Percentiles rank a stretch among this genome's conserved stretches.
These are phyloP conservation scores for Thamnaconus septentrionalis DNA, from an alignment of 2,113 vertebrate species.

Conservation along the genomic window DNA sequence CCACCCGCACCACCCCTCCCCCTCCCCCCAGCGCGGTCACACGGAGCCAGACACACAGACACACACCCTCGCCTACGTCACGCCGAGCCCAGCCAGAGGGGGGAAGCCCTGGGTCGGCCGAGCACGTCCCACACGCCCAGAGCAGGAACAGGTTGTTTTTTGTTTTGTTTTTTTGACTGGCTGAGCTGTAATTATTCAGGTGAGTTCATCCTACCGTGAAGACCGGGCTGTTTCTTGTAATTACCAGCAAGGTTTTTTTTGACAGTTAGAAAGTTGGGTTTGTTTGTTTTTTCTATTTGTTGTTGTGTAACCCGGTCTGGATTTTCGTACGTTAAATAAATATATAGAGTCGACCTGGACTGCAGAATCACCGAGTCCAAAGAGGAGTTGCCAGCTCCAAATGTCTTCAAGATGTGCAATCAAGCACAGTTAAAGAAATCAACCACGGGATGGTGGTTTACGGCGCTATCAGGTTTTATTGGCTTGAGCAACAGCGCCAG, in stretches of 20 bases:
- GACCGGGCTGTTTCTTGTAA: neutral
- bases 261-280: neutral
- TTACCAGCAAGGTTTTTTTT: neutral
- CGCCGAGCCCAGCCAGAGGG: conserved; percentile 34
- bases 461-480: no score
- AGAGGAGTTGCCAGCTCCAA: no score
- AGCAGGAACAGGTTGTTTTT: neutral
- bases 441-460: no score
- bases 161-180: conserved; percentile 1
- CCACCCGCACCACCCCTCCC: conserved; percentile 19
- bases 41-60: conserved; percentile 13
- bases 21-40: conserved; percentile 14
- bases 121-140: conserved; percentile 14
- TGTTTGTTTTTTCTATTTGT: neutral
- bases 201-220: neutral
- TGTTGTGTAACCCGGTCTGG: neutral
- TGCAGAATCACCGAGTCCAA: no score
- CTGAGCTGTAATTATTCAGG: neutral
- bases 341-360: no score
- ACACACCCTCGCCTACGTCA: conserved; percentile 59
- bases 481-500: no score
- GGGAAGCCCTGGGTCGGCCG: conserved; percentile 53
- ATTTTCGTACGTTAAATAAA: no score
- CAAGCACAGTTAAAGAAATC: no score
- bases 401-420: no score